phyloP scores from a whole-genome alignment of 2,113 vertebrate genomes.

The Limanda limanda region DNA sequence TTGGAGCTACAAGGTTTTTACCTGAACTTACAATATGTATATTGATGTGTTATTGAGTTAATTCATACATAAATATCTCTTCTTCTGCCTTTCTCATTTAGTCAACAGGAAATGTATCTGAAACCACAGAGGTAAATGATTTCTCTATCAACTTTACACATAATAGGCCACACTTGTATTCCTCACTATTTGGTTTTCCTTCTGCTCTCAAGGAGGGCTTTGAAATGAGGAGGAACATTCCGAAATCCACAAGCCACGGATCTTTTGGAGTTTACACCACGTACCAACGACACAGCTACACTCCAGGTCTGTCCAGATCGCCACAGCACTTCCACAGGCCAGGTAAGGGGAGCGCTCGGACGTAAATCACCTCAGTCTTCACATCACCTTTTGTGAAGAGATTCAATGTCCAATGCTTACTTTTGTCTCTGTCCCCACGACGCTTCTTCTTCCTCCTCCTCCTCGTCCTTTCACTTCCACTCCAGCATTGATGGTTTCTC shows the following conservation, averaged over 20 bases:
- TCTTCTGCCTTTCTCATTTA: constrained; percentile 77
- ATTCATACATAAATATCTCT: neutral
- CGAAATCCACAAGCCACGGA: constrained; percentile 91
- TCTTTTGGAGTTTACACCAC: constrained; percentile 85
- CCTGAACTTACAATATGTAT: neutral
- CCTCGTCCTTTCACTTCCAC: constrained; percentile 61
- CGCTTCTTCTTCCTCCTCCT: constrained; percentile 5
- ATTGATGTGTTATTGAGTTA: neutral
- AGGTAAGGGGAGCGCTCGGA: constrained; percentile 82
- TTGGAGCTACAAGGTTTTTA: neutral
- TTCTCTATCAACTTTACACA: neutral
- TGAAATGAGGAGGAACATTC: constrained; percentile 87
- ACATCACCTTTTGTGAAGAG: neutral
- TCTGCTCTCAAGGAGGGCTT: constrained; percentile 84
- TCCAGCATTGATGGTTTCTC: constrained; percentile 82
- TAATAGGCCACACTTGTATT: neutral
- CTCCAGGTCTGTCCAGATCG: constrained; percentile 90
- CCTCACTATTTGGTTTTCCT: neutral
- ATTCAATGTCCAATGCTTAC: constrained; percentile 12
- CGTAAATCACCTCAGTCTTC: neutral
- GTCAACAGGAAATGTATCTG: constrained; percentile 91
- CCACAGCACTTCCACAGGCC: constrained; percentile 98
- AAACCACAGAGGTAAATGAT: constrained; percentile 76
- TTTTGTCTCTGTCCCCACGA: neutral
- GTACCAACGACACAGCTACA: constrained; percentile 92